Percentiles rank a stretch among this genome's conserved stretches.
Conservation (phyloP, 2,888 invertebrate species). For the Heliconius ethilla region DNA sequence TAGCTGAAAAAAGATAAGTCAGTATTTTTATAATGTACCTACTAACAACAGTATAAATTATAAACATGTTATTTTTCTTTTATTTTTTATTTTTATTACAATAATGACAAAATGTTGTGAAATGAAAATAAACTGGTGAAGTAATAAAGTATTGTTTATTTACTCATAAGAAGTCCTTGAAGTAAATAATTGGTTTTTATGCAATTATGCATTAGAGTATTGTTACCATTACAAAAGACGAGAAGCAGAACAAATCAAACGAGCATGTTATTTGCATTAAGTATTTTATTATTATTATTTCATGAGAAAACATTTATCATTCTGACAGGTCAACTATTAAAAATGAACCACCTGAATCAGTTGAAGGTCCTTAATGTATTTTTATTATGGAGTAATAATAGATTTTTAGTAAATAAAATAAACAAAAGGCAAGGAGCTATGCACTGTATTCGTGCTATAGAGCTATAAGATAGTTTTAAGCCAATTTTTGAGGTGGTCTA, state of each 20-base stretch:
- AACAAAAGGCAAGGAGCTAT: too few species aligned
- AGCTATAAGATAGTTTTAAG: background rate
- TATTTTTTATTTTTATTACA: background rate
- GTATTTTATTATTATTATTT: too few species aligned
- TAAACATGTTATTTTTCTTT: background rate
- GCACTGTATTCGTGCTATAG: too few species aligned
- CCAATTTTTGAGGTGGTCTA: constrained; percentile 42
- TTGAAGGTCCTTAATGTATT: too few species aligned
- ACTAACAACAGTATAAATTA: background rate
- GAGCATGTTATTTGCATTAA: background rate
- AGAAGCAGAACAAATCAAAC: background rate
- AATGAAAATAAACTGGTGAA: background rate
- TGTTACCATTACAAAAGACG: background rate
- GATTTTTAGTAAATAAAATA: too few species aligned
- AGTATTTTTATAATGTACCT: background rate
- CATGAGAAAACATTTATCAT: too few species aligned
- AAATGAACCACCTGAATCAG: too few species aligned
- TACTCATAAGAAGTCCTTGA: background rate
- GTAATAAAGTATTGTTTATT: background rate
- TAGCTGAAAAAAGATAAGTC: background rate
- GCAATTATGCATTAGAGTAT: background rate
- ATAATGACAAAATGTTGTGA: background rate
- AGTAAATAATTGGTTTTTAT: background rate
- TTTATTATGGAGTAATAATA: too few species aligned
- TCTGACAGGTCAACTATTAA: too few species aligned